Base-by-base conservation (phyloP, 1,140 invertebrate genomes). In the Mylabris phalerata region DNA sequence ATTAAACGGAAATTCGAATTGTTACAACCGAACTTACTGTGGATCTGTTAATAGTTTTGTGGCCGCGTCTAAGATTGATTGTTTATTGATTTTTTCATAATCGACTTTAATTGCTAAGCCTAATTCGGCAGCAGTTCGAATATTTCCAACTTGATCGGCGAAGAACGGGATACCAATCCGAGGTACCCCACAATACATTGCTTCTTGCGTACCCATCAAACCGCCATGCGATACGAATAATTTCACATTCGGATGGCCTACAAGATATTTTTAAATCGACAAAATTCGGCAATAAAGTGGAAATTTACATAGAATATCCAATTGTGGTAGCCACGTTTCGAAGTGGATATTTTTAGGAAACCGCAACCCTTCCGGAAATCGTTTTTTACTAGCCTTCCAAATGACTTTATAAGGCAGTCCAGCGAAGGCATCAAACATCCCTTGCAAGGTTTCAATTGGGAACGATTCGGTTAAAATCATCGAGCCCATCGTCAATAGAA, bases 291-390 rank as follows among this genome's bases (percentile, higher is more conserved):
- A 50, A 40, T 19, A 27, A 19, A 13, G 5, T 0, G n/a, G 49
- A 50, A 50, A 57, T 62, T 69, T 75, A 80, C 81, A 81, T 41
- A 84, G 69, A 65, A 85, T 71, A 67, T 82, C 82, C 63, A 82
- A 79, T 73, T 89, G 87, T 10, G 87, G 86, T 61, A 84, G 73
- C 86, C 86, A 89, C 61, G 79, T 76, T 48, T 78, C 66, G 24
- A 82, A 77, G 71, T 79, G 78, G 26, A 87, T 77, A 71, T 86
- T 86, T 24, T 68, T 27, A 9, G 82, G 78, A 56, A 80, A 47
- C 46, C 60, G 63, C 7, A 66, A 48, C 4, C 67, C 42, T 26
- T 73, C 63, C 19, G 19, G 19, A 0, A 77, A 67, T 32, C 71
- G 72, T 32, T 75, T 77, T 45, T 72, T 73, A 46, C 75, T 72